phyloP scores from a whole-genome alignment of 2,797 vertebrate genomes.

The Poeciliopsis presidionis region DNA sequence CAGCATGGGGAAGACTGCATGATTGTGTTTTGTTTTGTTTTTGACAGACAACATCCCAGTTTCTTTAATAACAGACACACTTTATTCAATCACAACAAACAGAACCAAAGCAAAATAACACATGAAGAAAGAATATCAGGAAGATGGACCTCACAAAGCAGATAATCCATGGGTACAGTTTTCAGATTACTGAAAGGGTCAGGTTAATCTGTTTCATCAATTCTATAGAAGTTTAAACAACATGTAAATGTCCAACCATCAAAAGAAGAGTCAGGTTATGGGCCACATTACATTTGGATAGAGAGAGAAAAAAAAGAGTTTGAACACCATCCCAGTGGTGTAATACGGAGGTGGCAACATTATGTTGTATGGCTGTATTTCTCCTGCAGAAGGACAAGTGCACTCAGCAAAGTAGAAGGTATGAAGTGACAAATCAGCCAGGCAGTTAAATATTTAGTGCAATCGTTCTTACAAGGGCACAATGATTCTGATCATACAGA shows the following conservation, averaged over 20 bases:
- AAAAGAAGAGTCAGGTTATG: too few species aligned
- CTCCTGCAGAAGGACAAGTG: background rate
- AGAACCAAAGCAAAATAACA: background rate
- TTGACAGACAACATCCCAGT: background rate
- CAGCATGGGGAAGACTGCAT: background rate
- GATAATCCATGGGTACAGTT: too few species aligned
- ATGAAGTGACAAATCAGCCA: background rate
- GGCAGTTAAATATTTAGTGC: background rate
- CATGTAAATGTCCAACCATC: too few species aligned
- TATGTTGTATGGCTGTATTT: background rate
- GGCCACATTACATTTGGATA: too few species aligned
- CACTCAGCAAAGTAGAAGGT: background rate
- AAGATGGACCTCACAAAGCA: too few species aligned
- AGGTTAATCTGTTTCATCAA: too few species aligned
- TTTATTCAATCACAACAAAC: background rate
- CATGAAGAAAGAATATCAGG: too few species aligned
- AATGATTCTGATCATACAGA: background rate
- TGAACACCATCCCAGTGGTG: background rate
- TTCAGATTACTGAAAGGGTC: too few species aligned
- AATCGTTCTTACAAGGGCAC: background rate
- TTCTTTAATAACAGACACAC: background rate
- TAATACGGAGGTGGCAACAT: background rate
- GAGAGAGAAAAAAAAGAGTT: background rate
- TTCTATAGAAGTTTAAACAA: too few species aligned
- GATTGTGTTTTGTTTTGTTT: background rate